A percentile compares a stretch with the other conserved stretches of the same genome.
Evolutionary conservation across 2,113 vertebrate species (phyloP).

Genomic region (Halcyon malimbica): DNA sequence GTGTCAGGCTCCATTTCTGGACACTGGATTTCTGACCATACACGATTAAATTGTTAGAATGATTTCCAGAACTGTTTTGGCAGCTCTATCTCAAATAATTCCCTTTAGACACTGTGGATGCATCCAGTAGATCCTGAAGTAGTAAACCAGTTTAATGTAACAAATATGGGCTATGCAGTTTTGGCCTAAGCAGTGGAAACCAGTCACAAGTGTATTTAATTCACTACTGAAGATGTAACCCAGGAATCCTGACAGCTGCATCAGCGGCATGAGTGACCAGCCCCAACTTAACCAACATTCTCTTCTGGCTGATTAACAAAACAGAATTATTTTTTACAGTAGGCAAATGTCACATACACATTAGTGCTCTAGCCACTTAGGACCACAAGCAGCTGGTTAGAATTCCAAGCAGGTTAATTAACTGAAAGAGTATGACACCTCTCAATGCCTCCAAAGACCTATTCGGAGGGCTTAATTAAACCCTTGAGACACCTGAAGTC

Average conservation of each 20-base stretch:
- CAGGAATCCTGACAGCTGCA: background rate
- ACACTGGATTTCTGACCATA: background rate
- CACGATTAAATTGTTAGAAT: background rate
- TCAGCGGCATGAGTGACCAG: background rate
- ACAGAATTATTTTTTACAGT: background rate
- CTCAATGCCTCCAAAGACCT: background rate
- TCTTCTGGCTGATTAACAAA: background rate
- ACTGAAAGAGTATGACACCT: background rate
- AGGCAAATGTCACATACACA: background rate
- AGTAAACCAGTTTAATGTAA: background rate
- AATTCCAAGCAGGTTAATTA: constrained; percentile 23
- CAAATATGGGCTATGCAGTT: background rate
- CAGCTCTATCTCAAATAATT: background rate
- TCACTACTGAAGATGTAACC: background rate
- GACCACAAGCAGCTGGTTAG: background rate
- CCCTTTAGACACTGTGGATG: background rate
- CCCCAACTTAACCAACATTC: background rate
- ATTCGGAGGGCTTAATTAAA: background rate
- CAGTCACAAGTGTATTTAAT: background rate
- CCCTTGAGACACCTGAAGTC: background rate
- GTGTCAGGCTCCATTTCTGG: background rate
- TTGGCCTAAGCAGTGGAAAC: background rate
- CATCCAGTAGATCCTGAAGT: background rate
- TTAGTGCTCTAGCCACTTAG: background rate
- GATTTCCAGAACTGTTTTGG: background rate